Conservation (phyloP, 2,113 vertebrate species). For the Lates calcarifer region DNA sequence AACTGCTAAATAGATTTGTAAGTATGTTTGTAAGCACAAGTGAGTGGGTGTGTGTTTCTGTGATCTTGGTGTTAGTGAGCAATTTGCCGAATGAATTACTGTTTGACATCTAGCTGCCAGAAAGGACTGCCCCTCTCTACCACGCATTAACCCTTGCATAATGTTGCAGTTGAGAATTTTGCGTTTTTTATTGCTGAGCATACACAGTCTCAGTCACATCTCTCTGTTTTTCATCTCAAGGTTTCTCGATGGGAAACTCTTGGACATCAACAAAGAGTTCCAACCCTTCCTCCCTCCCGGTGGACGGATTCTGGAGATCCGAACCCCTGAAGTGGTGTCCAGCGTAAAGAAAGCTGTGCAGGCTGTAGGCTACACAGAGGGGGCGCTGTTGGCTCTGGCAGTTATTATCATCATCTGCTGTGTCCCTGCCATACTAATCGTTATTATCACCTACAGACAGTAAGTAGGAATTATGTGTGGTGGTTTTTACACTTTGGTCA, state of each 20-base stretch:
- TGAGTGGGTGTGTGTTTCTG: background rate
- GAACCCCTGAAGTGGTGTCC: constrained; percentile 92
- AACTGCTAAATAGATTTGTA: background rate
- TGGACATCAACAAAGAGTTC: constrained; percentile 98
- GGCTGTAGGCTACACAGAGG: constrained; percentile 94
- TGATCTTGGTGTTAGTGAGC: background rate
- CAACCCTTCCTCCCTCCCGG: constrained; percentile 94
- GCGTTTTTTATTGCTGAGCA: background rate
- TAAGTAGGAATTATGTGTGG: constrained; percentile 81
- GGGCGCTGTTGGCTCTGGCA: constrained; percentile 93
- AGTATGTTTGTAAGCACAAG: background rate
- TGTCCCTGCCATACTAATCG: constrained; percentile 94
- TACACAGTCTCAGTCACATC: background rate
- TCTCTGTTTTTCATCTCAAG: constrained; percentile 74
- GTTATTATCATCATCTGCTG: constrained; percentile 98
- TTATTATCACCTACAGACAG: constrained; percentile 98
- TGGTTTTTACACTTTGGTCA: background rate
- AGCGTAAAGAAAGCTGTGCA: constrained; percentile 95
- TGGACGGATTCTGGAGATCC: constrained; percentile 95
- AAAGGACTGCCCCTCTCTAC: background rate
- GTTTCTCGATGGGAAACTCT: constrained; percentile 95
- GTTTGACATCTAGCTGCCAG: too few relatives aligned
- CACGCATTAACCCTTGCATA: background rate
- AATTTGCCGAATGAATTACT: background rate
- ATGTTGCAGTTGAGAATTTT: background rate